phyloP scores from a whole-genome alignment of 1,140 invertebrate species.

The Battus philenor region DNA sequence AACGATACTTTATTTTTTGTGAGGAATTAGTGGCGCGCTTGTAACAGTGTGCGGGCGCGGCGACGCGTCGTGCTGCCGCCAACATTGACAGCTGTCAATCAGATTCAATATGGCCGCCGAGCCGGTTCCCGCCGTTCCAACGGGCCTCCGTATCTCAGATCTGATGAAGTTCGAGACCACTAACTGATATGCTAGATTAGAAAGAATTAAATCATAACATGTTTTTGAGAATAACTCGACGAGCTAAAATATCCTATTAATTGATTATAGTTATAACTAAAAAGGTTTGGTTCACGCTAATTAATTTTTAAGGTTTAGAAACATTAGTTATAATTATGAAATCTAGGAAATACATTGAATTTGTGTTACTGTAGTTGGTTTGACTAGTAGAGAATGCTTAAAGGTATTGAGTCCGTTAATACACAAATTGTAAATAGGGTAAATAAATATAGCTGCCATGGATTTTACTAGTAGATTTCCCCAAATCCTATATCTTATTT shows the following conservation, averaged over 20 bases:
- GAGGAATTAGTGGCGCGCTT: constrained; percentile 40
- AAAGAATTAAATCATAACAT: constrained; percentile 20
- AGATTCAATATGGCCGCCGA: constrained; percentile 67
- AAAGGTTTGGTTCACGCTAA: too few relatives aligned
- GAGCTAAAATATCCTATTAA: constrained; percentile 12
- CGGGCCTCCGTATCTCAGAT: constrained; percentile 56
- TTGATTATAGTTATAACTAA: not conserved
- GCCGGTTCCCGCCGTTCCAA: constrained; percentile 51
- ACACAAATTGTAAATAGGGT: too few relatives aligned
- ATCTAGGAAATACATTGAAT: too few relatives aligned
- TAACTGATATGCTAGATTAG: constrained; percentile 61
- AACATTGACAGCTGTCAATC: constrained; percentile 74
- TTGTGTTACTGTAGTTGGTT: too few relatives aligned
- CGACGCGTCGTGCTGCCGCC: constrained; percentile 67
- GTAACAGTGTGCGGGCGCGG: constrained; percentile 53
- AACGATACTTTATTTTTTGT: constrained; percentile 27
- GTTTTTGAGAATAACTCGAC: constrained; percentile 6
- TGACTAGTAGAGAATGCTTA: too few relatives aligned
- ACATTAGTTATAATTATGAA: too few relatives aligned
- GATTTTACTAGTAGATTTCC: too few relatives aligned
- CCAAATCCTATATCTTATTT: too few relatives aligned
- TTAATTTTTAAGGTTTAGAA: too few relatives aligned
- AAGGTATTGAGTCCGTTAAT: too few relatives aligned
- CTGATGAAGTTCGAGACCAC: constrained; percentile 43
- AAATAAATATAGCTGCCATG: too few relatives aligned